Base-by-base conservation (phyloP, 1,140 invertebrate species). In the Drosophila willistoni region DNA sequence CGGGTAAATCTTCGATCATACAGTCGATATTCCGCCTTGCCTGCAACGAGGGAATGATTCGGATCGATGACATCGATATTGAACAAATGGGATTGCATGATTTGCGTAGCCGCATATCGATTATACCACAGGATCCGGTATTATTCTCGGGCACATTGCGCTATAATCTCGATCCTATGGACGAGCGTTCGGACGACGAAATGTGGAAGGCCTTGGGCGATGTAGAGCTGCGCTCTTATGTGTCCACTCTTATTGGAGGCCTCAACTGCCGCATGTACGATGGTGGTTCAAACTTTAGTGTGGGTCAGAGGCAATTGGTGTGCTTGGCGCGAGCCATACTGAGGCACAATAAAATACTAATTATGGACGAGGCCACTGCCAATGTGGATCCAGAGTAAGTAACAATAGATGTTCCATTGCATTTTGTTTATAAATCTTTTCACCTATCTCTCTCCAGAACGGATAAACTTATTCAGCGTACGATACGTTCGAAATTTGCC, bases 1-100 rank as follows among this genome's bases (percentile, higher is more conserved):
- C 98, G 41, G 98, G 98, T 13, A 99, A 99, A 92, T 97, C 97
- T 0, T 98, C 97, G 0, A 92, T 98, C 3, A 96, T 98, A 63
- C 93, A 95, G 29, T 95, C 96, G 1, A 90, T 98, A 0, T 98
- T 98, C 83, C 94, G 97, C 60, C 82, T 98, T 65, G 94, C 94
- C 1, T 94, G 95, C 81, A 93, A 95, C 41, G 93, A 94, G 36
- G 95, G 95, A 1, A 77, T 90, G 29, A 94, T 95, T 47, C 78
- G 90, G 3, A 95, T 97, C 64, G 94, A 95, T 72, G 93, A 92
- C 7, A 70, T 95, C 0, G 93, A 95, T 47, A 95, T 94, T 57
- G 92, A 91, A 1, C 92, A 93, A 41, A 93, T 95, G 71, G 93
- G 94, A 12, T 81, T 95, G 7, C 93, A 95, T 64, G 94, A 94